These are phyloP conservation scores for Arvicanthis niloticus DNA, from an alignment of 2,113 vertebrate genomes.

Conservation along the genomic window DNA sequence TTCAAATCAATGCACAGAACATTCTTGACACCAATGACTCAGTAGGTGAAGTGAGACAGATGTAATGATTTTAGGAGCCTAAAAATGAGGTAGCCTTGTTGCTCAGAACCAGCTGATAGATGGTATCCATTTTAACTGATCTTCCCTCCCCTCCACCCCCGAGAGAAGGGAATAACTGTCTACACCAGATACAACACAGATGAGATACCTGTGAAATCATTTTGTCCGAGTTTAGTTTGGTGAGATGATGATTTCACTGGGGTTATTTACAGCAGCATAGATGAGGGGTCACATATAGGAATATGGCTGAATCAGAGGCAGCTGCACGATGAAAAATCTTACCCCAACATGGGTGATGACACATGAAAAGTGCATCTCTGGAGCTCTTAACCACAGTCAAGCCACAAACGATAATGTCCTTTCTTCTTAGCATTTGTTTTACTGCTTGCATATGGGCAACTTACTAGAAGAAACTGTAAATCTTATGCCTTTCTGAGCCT, in stretches of 20 bases:
- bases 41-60: rapidly evolving
- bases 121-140: not conserved
- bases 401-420: not conserved
- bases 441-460: not conserved
- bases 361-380: not conserved
- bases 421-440: not conserved
- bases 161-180: too few species aligned
- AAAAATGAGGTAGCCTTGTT: not conserved
- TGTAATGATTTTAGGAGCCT: not conserved
- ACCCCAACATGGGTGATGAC: not conserved
- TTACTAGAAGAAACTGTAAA: not conserved
- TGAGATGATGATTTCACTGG: not conserved
- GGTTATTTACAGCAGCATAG: too few species aligned
- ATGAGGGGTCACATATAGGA: not conserved
- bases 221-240: not conserved
- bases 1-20: not conserved
- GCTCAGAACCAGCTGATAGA: not conserved
- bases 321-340: not conserved
- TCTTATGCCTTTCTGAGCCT: not conserved
- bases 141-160: too few species aligned
- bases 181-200: not conserved
- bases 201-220: not conserved
- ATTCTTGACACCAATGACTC: not conserved
- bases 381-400: not conserved
- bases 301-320: too few species aligned